These are phyloP conservation scores for Malurus splendens DNA, from an alignment of 2,797 vertebrate species.

Conservation along the genomic window DNA sequence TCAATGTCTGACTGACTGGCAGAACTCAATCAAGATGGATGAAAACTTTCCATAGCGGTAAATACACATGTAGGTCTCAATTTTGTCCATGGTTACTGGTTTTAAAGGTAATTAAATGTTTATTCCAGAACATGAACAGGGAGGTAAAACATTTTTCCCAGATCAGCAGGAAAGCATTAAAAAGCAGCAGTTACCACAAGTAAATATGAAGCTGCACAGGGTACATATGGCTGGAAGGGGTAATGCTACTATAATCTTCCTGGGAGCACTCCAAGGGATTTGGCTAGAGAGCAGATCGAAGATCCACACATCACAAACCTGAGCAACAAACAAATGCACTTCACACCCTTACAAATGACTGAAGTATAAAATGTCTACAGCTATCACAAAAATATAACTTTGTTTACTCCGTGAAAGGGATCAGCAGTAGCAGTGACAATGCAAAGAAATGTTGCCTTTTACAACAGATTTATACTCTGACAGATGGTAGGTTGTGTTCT, in stretches of 20 bases:
- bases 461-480: not conserved
- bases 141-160: not conserved
- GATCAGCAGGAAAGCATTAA: not conserved
- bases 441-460: not conserved
- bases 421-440: not conserved
- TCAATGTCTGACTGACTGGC: not conserved
- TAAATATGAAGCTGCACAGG: not conserved
- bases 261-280: constrained; percentile 11
- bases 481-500: not conserved
- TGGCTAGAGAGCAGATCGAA: not conserved
- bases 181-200: not conserved
- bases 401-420: not conserved
- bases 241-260: constrained; percentile 41
- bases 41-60: not conserved
- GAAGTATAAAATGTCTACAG: not conserved
- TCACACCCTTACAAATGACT: not conserved
- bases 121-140: not conserved
- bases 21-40: not conserved
- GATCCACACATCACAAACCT: not conserved
- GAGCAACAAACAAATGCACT: constrained; percentile 1
- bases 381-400: not conserved
- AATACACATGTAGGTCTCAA: not conserved
- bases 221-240: constrained; percentile 9
- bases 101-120: not conserved
- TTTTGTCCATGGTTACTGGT: not conserved